Evolutionary conservation across 2,888 invertebrate species (phyloP).

Genomic region (Zootermopsis nevadensis): DNA sequence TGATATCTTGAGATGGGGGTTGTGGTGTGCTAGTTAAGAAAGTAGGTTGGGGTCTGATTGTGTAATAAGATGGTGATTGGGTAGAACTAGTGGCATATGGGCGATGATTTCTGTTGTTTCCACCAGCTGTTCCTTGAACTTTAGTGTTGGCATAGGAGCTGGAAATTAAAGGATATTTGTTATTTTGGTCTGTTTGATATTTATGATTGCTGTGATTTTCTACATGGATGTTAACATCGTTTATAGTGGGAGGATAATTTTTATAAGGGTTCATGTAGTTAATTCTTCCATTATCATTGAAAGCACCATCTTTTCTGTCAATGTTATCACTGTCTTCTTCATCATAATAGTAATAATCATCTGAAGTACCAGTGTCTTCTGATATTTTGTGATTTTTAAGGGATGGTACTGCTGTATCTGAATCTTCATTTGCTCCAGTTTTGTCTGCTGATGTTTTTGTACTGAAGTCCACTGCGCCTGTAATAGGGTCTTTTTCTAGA

Average conservation of each 20-base stretch:
- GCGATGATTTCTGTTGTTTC: constrained; percentile 45
- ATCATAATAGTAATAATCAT: constrained; percentile 56
- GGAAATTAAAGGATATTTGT: constrained; percentile 75
- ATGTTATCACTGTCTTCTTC: constrained; percentile 56
- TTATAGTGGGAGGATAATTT: constrained; percentile 38
- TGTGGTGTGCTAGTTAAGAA: neutral
- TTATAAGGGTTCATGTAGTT: constrained; percentile 67
- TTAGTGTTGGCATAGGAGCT: constrained; percentile 79
- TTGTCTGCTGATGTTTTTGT: constrained; percentile 62
- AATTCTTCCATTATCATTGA: constrained; percentile 62
- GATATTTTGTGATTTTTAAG: constrained; percentile 59
- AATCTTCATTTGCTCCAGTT: neutral
- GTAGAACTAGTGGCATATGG: constrained; percentile 47
- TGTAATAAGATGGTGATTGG: constrained; percentile 55
- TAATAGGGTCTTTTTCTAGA: constrained; percentile 75
- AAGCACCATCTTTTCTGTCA: constrained; percentile 63
- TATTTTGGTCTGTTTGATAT: constrained; percentile 35
- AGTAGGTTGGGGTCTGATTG: constrained; percentile 52
- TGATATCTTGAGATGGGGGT: neutral
- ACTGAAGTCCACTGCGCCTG: constrained; percentile 73
- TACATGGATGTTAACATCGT: constrained; percentile 45
- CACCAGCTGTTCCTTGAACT: constrained; percentile 68
- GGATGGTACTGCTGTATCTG: neutral
- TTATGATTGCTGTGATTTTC: constrained; percentile 44
- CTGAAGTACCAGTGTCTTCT: constrained; percentile 57